phyloP scores from a whole-genome alignment of 2,888 invertebrate species.

The Scaptomyza polygonia region DNA sequence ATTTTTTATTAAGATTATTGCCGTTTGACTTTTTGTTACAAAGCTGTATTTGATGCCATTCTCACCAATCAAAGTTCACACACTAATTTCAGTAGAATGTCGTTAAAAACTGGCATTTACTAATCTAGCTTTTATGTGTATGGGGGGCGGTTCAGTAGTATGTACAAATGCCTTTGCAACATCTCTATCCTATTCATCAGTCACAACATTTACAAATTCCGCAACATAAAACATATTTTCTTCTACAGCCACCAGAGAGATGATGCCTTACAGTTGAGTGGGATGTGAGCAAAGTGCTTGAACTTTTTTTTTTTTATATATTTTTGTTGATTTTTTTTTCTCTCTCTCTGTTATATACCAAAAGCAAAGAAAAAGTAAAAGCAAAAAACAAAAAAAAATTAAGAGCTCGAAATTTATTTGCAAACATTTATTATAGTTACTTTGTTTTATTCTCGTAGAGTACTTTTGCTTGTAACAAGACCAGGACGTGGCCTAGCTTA shows the following conservation, averaged over 20 bases:
- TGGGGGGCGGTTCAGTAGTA: neutral
- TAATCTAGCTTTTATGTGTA: conserved; percentile 1
- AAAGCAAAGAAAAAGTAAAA: conserved; percentile 6
- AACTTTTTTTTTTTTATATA: conserved; percentile 59
- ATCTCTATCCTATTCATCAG: conserved; percentile 55
- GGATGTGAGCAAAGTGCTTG: conserved; percentile 64
- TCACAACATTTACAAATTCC: conserved; percentile 74
- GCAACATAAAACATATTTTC: conserved; percentile 75
- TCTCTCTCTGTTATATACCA: conserved; percentile 43
- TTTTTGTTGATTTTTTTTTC: conserved; percentile 53
- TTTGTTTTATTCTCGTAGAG: conserved; percentile 73
- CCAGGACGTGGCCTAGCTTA: conserved; percentile 1
- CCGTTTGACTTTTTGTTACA: neutral
- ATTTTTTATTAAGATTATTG: neutral
- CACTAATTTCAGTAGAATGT: conserved; percentile 1
- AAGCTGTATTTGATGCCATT: neutral
- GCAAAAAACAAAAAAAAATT: conserved; percentile 42
- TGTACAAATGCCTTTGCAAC: conserved; percentile 24
- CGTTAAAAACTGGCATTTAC: conserved; percentile 13
- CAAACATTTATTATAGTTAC: conserved; percentile 80
- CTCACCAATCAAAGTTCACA: conserved; percentile 3
- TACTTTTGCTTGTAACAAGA: conserved; percentile 63
- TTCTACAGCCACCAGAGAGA: conserved; percentile 31
- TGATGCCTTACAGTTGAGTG: conserved; percentile 10
- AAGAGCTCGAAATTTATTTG: conserved; percentile 77